Evolutionary conservation across 2,888 invertebrate species (phyloP), one percentile per base, ranked within the genome.

Genomic region (Unio delphinus): DNA sequence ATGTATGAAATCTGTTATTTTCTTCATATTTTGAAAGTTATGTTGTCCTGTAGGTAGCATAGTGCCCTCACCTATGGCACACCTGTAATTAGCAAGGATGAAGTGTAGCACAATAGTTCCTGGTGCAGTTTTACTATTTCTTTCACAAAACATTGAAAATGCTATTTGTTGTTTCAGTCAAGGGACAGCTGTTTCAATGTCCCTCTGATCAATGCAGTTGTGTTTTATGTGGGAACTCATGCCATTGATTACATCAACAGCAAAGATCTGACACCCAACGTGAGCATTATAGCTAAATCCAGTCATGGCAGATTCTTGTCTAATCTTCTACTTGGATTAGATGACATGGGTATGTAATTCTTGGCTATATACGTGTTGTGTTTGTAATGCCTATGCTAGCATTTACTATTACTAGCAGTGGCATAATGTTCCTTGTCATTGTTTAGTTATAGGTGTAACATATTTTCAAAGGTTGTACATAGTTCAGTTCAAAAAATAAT

Each of bases 241-340:
- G 99, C 99, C 7, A 99, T 99, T 83, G 93, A 94, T 4, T 93
- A 95, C 88, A 97, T 99, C 77, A 93, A 98, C 74, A 94, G 93
- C 84, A 98, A 98, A 90, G 95, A 96, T 63, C 94, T 95, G 84
- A 95, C 96, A 2, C 98, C 98, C 0, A 98, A 95, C 88, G 97
- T 98, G 94, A 94, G 96, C 61, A 98, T 98, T n/a, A 98, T 99
- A 78, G 88, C 88, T 54, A 98, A 99, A 90, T 97, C 98, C 55
- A 95, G 99, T 0, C 99, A 98, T 90, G 99, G 99, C 98, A 99
- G 99, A 90, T 99, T 99, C 83, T 99, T 99, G 93, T 99, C 99
- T 91, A 99, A 98, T 91, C 93, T 99, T 82, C 98, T 98, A 1
- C 98, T 99, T 0, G 98, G 98, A 91, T 93, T 99, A 78, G 99